Conservation (phyloP, 2,888 invertebrate genomes). For the Hofmannophila pseudospretella region DNA sequence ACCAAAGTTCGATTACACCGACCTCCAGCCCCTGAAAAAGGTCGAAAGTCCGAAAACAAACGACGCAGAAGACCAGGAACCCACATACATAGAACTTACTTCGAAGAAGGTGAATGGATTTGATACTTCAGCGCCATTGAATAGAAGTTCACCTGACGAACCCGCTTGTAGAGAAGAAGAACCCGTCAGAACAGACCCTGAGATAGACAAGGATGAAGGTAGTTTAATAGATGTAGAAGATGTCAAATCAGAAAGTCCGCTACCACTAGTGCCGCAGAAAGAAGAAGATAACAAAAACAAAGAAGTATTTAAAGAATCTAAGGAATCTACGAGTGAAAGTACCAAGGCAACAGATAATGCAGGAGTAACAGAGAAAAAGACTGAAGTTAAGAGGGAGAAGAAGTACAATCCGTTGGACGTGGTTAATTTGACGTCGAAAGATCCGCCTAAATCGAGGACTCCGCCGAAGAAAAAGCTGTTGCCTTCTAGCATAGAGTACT, state of each 20-base stretch:
- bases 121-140: slow-evolving; percentile 37
- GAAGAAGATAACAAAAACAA: slow-evolving; percentile 31
- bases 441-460: slow-evolving; percentile 73
- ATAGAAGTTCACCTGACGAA: slow-evolving; percentile 53
- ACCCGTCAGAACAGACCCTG: slow-evolving; percentile 63
- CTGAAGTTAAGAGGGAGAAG: slow-evolving; percentile 53
- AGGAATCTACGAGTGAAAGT: slow-evolving; percentile 39
- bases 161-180: slow-evolving; percentile 62
- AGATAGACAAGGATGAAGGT: slow-evolving; percentile 68
- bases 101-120: slow-evolving; percentile 57
- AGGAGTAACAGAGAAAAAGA: slow-evolving; percentile 46
- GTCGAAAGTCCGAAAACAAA: slow-evolving; percentile 58
- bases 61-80: slow-evolving; percentile 54
- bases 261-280: slow-evolving; percentile 26
- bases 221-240: slow-evolving; percentile 73
- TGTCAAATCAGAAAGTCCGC: slow-evolving; percentile 53
- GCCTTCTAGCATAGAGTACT: slow-evolving; percentile 44
- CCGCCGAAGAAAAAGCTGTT: slow-evolving; percentile 72
- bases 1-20: slow-evolving; percentile 63
- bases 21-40: slow-evolving; percentile 63
- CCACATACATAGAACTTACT: slow-evolving; percentile 67
- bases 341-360: slow-evolving; percentile 45
- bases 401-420: slow-evolving; percentile 81
- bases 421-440: slow-evolving; percentile 79
- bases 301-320: too few relatives aligned